A percentile compares a stretch with the other conserved stretches of the same genome.
phyloP scores from a whole-genome alignment of 2,888 invertebrate species.

The Nyleta sp. region DNA sequence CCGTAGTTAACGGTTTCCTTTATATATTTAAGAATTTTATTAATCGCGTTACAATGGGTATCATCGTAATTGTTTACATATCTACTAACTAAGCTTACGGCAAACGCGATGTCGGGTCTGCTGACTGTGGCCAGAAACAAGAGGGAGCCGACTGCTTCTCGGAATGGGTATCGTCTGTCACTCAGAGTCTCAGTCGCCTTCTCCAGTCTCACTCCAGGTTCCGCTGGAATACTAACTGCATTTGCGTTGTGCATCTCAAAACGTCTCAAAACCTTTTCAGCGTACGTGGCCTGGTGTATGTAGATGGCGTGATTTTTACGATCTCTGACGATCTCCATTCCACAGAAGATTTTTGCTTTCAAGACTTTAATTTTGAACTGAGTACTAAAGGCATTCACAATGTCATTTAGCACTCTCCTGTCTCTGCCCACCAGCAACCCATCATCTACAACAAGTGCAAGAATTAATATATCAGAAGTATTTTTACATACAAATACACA shows the following conservation, averaged over 20 bases:
- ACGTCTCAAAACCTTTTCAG: slow-evolving; percentile 43
- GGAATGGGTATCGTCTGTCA: slow-evolving; percentile 15
- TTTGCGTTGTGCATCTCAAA: slow-evolving; percentile 58
- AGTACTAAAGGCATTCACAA: slow-evolving; percentile 23
- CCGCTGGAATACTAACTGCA: slow-evolving; percentile 51
- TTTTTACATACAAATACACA: background rate
- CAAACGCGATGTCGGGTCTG: slow-evolving; percentile 61
- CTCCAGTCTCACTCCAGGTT: slow-evolving; percentile 39
- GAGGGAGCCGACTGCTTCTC: slow-evolving; percentile 54
- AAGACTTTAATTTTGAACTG: slow-evolving; percentile 43
- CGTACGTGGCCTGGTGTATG: slow-evolving; percentile 61
- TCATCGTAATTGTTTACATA: slow-evolving; percentile 40
- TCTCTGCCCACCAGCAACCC: slow-evolving; percentile 35
- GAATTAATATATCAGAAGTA: background rate
- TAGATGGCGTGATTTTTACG: slow-evolving; percentile 24
- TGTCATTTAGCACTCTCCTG: slow-evolving; percentile 4
- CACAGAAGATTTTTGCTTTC: slow-evolving; percentile 55
- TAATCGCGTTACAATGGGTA: slow-evolving; percentile 62
- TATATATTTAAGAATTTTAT: slow-evolving; percentile 57
- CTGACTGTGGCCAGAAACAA: slow-evolving; percentile 50
- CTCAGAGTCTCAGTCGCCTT: background rate
- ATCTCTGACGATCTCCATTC: slow-evolving; percentile 61
- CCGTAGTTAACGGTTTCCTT: slow-evolving; percentile 49
- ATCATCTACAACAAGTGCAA: slow-evolving; percentile 26
- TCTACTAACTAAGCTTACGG: slow-evolving; percentile 50